phyloP scores from a whole-genome alignment of 1,140 invertebrate species.

The Cyclargus thomasi region DNA sequence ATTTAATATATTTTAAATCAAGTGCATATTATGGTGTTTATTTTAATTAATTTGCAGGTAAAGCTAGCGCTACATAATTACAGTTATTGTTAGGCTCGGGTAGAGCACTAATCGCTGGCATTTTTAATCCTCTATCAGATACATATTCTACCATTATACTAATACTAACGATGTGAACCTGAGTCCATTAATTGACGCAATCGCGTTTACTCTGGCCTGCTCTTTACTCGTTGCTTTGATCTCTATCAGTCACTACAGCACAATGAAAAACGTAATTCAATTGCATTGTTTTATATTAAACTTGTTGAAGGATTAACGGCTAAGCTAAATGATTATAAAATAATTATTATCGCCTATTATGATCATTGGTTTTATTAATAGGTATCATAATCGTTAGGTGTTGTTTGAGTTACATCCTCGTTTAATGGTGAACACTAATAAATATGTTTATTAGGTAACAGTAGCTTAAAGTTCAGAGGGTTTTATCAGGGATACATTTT shows the following conservation, averaged over 20 bases:
- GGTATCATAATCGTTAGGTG: neutral
- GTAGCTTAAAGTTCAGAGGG: too few species aligned
- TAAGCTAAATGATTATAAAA: constrained; percentile 13
- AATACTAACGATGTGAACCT: constrained; percentile 62
- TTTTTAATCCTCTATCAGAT: constrained; percentile 35
- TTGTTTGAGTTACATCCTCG: neutral
- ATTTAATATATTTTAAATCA: too few species aligned
- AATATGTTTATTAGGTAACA: too few species aligned
- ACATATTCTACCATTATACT: constrained; percentile 52
- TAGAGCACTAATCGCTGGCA: constrained; percentile 34
- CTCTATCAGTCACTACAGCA: constrained; percentile 39
- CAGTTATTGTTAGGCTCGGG: constrained; percentile 27
- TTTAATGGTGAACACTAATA: too few species aligned
- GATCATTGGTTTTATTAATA: neutral
- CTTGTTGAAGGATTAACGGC: constrained; percentile 6
- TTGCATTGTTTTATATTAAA: constrained; percentile 31
- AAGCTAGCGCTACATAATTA: constrained; percentile 1
- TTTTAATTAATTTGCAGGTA: neutral
- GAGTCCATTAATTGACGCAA: constrained; percentile 48
- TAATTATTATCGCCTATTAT: neutral
- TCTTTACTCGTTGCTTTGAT: constrained; percentile 40
- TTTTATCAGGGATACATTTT: too few species aligned
- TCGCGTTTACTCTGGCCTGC: constrained; percentile 48
- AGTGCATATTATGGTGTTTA: too few species aligned
- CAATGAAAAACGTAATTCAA: constrained; percentile 49